Percentiles rank a stretch among this genome's conserved stretches.
Evolutionary conservation across 2,797 vertebrate genomes (phyloP).

Genomic region (Platyrinchus mystaceus): DNA sequence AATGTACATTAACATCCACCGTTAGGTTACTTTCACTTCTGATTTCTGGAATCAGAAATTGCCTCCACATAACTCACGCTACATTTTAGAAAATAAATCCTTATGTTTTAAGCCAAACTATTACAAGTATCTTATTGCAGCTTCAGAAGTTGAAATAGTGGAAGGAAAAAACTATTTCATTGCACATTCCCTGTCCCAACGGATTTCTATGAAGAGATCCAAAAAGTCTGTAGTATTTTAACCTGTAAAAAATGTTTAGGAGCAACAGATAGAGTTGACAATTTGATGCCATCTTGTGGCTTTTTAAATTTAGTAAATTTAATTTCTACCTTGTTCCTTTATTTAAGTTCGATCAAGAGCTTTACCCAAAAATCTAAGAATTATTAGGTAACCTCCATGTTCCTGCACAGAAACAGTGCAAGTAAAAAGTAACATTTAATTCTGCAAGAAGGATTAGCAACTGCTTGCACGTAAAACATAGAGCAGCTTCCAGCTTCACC

Average conservation of each 20-base stretch:
- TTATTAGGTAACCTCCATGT: neutral
- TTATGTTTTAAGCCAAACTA: neutral
- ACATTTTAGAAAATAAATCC: neutral
- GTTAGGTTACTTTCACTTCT: neutral
- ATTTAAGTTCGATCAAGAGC: neutral
- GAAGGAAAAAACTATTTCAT: neutral
- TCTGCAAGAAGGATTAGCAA: neutral
- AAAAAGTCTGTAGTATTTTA: neutral
- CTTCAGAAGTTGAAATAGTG: neutral
- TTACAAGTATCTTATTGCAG: neutral
- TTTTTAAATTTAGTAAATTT: neutral
- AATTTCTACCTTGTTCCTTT: neutral
- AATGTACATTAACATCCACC: neutral
- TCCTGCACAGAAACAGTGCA: neutral
- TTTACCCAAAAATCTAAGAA: neutral
- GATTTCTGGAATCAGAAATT: neutral
- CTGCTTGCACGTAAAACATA: neutral
- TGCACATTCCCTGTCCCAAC: neutral
- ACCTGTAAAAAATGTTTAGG: neutral
- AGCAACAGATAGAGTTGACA: neutral
- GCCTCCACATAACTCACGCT: neutral
- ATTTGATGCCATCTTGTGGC: slow-evolving; percentile 38
- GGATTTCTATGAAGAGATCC: neutral
- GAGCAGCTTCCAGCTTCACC: neutral
- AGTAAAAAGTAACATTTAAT: neutral